phyloP scores from a whole-genome alignment of 2,888 invertebrate species.

The Ophion slaviceki region DNA sequence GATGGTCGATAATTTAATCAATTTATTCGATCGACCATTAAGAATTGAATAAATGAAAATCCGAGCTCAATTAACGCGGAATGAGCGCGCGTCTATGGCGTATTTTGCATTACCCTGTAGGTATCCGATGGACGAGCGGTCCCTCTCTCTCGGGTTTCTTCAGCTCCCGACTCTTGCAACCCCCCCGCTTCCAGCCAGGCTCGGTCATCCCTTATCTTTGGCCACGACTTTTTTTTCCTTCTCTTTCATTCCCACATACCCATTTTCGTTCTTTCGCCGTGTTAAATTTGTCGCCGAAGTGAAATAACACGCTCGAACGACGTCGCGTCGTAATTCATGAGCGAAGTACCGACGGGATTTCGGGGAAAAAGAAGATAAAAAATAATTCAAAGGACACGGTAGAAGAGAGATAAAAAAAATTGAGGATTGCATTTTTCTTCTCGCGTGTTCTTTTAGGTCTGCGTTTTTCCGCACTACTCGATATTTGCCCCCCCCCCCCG shows the following conservation, averaged over 20 bases:
- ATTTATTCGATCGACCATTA: no score
- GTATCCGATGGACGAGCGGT: background rate
- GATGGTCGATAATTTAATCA: no score
- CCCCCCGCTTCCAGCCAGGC: background rate
- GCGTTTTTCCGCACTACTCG: conserved; percentile 19
- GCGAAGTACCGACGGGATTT: conserved; percentile 37
- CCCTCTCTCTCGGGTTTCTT: conserved; percentile 33
- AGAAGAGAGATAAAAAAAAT: background rate
- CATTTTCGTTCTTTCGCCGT: conserved; percentile 40
- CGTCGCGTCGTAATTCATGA: conserved; percentile 70
- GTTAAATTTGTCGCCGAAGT: conserved; percentile 76
- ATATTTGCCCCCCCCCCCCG: background rate
- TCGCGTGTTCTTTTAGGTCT: background rate
- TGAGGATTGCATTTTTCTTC: background rate
- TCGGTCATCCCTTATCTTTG: conserved; percentile 7
- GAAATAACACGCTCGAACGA: conserved; percentile 73
- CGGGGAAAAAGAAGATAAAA: conserved; percentile 30
- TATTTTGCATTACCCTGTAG: no score
- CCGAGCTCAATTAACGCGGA: no score
- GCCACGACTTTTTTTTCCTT: conserved; percentile 13
- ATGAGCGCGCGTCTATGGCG: no score
- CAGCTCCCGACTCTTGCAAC: conserved; percentile 31
- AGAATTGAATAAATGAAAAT: no score
- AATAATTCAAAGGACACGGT: background rate
- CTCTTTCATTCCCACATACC: conserved; percentile 33